Conservation (phyloP, 2,888 invertebrate genomes). For the Zygogramma bicolorata region DNA sequence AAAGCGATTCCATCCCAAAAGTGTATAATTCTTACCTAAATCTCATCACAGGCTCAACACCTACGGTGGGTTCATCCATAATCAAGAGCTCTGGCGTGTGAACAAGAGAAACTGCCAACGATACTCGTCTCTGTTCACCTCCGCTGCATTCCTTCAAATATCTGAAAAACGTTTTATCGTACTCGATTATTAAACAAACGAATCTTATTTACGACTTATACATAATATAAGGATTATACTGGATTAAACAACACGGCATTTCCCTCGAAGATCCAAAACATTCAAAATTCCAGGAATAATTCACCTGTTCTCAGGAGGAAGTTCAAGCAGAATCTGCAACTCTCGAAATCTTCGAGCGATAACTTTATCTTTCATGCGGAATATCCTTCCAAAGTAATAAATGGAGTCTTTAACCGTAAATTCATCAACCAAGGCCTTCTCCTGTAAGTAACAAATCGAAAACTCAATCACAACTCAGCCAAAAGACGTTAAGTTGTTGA, state of each 20-base stretch:
- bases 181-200: no score
- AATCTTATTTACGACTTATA: no score
- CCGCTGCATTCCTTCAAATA: conserved; percentile 83
- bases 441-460: conserved; percentile 67
- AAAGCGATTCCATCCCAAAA: no score
- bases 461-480: no score
- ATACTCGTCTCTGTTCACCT: conserved; percentile 90
- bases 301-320: conserved; percentile 76
- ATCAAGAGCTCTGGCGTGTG: conserved; percentile 91
- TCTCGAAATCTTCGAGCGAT: conserved; percentile 78
- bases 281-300: no score
- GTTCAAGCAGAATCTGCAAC: conserved; percentile 78
- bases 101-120: conserved; percentile 88
- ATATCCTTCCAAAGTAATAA: conserved; percentile 88
- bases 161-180: no score
- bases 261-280: no score
- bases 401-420: conserved; percentile 87
- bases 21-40: conserved; percentile 72
- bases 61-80: conserved; percentile 95
- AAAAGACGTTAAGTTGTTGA: no score
- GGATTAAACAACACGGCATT: no score
- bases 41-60: conserved; percentile 88
- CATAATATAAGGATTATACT: no score
- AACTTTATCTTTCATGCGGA: conserved; percentile 77
- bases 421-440: conserved; percentile 83